phyloP scores from a whole-genome alignment of 1,140 invertebrate species.

The Drosophila melanica region DNA sequence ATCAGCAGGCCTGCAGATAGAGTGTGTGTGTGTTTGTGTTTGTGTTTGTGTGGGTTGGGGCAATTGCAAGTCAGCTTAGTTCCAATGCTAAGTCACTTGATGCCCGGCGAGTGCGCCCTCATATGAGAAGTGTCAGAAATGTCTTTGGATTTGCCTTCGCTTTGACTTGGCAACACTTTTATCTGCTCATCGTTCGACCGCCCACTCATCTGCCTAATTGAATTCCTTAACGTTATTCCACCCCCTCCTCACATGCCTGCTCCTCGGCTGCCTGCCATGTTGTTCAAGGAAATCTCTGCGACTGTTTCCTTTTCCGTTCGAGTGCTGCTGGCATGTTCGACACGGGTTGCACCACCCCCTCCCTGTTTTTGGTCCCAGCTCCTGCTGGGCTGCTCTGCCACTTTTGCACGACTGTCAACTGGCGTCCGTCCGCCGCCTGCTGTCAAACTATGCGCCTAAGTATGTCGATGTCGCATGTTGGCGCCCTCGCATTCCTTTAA shows the following conservation, averaged over 20 bases:
- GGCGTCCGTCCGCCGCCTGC: constrained; percentile 26
- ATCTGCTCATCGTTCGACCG: constrained; percentile 51
- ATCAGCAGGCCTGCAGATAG: constrained; percentile 41
- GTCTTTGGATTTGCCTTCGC: constrained; percentile 52
- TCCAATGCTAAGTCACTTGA: constrained; percentile 54
- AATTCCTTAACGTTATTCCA: constrained; percentile 66
- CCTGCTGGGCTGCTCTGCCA: constrained; percentile 35
- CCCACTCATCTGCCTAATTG: constrained; percentile 79
- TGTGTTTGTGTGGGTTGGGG: neutral
- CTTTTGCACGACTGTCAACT: constrained; percentile 71
- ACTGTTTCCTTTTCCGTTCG: constrained; percentile 73
- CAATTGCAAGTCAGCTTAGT: constrained; percentile 48
- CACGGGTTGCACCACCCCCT: constrained; percentile 41
- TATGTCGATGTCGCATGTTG: constrained; percentile 68
- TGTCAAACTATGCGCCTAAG: constrained; percentile 74
- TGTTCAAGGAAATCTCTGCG: constrained; percentile 69
- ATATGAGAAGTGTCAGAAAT: constrained; percentile 76
- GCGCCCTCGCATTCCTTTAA: constrained; percentile 63
- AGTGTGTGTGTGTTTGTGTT: neutral
- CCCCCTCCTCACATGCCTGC: neutral
- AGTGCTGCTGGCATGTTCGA: constrained; percentile 68
- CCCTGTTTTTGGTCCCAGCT: constrained; percentile 8
- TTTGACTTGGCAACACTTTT: constrained; percentile 76
- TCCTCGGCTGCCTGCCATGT: constrained; percentile 14
- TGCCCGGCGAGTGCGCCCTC: constrained; percentile 44